Percentiles rank a stretch among this genome's conserved stretches.
Conservation (phyloP, 2,888 invertebrate genomes). For the Lasioglossum marginatum region DNA sequence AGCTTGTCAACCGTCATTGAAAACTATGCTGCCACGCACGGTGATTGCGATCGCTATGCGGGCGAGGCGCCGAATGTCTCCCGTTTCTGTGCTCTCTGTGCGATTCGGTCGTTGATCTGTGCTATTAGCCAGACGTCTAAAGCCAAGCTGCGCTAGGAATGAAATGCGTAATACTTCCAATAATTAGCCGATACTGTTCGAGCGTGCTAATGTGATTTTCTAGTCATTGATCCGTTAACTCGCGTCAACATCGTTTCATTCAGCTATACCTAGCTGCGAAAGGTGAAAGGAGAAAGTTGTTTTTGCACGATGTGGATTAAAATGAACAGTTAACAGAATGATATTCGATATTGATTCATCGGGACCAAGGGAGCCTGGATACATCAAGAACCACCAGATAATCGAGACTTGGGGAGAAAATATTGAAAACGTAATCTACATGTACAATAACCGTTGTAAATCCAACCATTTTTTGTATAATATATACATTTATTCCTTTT, state of each 20-base stretch:
- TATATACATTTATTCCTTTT: too few species aligned
- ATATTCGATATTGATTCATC: background rate
- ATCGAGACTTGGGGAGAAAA: too few species aligned
- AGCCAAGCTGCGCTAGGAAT: background rate
- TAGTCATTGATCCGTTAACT: background rate
- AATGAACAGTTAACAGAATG: background rate
- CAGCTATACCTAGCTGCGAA: too few species aligned
- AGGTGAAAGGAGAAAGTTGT: background rate
- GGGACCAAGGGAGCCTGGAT: too few species aligned
- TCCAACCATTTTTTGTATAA: too few species aligned
- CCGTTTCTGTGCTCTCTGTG: background rate
- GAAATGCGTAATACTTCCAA: background rate
- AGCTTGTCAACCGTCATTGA: slow-evolving; percentile 65
- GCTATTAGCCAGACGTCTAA: background rate
- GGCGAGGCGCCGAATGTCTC: slow-evolving; percentile 3
- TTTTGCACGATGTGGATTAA: background rate
- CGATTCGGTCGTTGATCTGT: slow-evolving; percentile 18
- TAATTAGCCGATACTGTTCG: background rate
- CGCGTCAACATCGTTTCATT: background rate
- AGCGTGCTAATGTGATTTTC: background rate
- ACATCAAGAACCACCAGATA: too few species aligned
- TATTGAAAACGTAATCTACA: too few species aligned
- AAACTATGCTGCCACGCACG: slow-evolving; percentile 51
- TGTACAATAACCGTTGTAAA: too few species aligned
- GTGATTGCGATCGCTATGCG: slow-evolving; percentile 46